Evolutionary conservation across 1,140 invertebrate species (phyloP).

Genomic region (Ceratoteleas bidentatus): DNA sequence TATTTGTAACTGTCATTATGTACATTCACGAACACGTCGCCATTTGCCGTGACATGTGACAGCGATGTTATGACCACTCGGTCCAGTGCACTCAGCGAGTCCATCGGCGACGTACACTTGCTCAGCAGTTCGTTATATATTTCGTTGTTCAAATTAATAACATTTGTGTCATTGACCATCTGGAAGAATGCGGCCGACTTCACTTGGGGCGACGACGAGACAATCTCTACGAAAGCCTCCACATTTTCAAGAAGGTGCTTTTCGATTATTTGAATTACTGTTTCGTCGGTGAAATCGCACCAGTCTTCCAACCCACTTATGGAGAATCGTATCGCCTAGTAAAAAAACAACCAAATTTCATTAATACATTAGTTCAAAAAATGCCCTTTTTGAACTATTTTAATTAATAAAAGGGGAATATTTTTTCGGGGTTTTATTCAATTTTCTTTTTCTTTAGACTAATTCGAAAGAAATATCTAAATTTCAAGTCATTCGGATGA

Average conservation of each 20-base stretch:
- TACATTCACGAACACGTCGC: slow-evolving; percentile 80
- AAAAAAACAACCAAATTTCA: slow-evolving; percentile 35
- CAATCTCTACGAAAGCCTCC: slow-evolving; percentile 20
- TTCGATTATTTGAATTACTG: slow-evolving; percentile 52
- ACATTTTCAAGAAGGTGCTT: slow-evolving; percentile 60
- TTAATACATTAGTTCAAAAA: slow-evolving; percentile 2
- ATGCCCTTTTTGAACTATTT: background rate
- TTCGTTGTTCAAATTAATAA: slow-evolving; percentile 72
- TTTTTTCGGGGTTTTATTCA: too few species aligned
- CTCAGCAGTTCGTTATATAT: slow-evolving; percentile 67
- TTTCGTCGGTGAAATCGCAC: slow-evolving; percentile 63
- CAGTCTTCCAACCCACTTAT: slow-evolving; percentile 84
- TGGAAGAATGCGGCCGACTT: slow-evolving; percentile 25
- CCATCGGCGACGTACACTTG: slow-evolving; percentile 29
- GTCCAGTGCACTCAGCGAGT: background rate
- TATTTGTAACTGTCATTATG: slow-evolving; percentile 74
- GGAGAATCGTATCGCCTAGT: slow-evolving; percentile 83
- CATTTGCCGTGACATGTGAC: slow-evolving; percentile 75
- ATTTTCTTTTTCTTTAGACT: too few species aligned
- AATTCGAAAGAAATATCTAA: too few species aligned
- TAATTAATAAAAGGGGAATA: too few species aligned
- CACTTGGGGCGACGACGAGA: background rate
- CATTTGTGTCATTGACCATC: slow-evolving; percentile 58
- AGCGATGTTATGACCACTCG: slow-evolving; percentile 74
- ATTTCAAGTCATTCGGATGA: too few species aligned